These are phyloP conservation scores for Neolamprologus toae DNA, from an alignment of 2,113 vertebrate species.

Conservation along the genomic window DNA sequence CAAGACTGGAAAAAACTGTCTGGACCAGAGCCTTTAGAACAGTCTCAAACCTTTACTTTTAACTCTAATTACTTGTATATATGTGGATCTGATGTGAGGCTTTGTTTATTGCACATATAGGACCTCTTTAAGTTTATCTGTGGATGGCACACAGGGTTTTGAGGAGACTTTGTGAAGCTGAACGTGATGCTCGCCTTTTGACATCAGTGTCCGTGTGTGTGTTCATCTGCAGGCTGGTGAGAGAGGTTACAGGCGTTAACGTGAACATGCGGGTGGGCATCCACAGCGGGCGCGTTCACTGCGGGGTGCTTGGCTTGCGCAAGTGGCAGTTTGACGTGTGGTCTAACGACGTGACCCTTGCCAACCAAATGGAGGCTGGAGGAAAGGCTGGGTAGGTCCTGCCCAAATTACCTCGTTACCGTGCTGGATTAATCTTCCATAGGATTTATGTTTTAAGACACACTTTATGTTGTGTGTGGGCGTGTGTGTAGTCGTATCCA, in stretches of 20 bases:
- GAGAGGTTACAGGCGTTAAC: constrained; percentile 92
- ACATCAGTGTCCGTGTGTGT: background rate
- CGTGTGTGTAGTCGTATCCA: constrained; percentile 81
- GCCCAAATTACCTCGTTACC: background rate
- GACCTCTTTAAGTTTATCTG: background rate
- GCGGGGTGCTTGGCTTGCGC: constrained; percentile 88
- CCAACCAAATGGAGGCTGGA: constrained; percentile 95
- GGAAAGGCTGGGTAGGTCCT: constrained; percentile 84
- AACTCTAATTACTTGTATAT: background rate
- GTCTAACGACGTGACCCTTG: constrained; percentile 94
- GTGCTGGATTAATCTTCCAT: background rate
- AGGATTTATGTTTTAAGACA: background rate
- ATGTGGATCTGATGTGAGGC: background rate
- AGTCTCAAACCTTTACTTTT: background rate
- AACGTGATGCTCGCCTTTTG: background rate
- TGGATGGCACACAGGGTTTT: background rate
- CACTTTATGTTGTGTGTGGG: background rate
- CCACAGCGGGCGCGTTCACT: constrained; percentile 92
- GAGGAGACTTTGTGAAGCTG: background rate
- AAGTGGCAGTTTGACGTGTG: constrained; percentile 98
- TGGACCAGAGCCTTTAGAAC: background rate
- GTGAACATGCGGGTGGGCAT: constrained; percentile 98
- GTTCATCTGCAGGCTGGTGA: constrained; percentile 78
- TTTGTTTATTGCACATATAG: background rate
- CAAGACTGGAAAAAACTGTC: background rate